These are phyloP conservation scores for Malthinus seriepunctatus DNA, from an alignment of 2,888 invertebrate genomes.

Conservation along the genomic window DNA sequence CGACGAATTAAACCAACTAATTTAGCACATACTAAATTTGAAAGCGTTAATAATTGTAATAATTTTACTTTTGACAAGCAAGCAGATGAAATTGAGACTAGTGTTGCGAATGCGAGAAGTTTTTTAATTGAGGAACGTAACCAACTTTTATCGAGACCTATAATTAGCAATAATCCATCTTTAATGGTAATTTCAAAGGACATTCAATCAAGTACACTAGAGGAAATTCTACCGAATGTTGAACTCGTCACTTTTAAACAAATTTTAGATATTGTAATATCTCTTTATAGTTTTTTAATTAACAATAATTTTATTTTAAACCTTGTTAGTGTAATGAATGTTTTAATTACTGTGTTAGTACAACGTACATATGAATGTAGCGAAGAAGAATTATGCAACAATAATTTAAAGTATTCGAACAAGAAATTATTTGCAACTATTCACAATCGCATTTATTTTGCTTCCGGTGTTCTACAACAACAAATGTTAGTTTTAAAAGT, in stretches of 20 bases:
- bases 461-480: constrained; percentile 65
- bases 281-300: constrained; percentile 63
- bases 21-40: constrained; percentile 39
- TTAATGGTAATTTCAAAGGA: constrained; percentile 4
- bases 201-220: constrained; percentile 48
- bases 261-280: constrained; percentile 60
- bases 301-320: constrained; percentile 66
- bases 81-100: constrained; percentile 12
- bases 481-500: constrained; percentile 61
- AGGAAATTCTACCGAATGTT: constrained; percentile 53
- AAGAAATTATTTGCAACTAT: constrained; percentile 40
- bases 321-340: constrained; percentile 70
- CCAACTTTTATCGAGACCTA: constrained; percentile 32
- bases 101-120: constrained; percentile 31
- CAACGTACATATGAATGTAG: constrained; percentile 32
- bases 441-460: constrained; percentile 79
- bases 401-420: constrained; percentile 11
- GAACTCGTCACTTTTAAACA: constrained; percentile 57
- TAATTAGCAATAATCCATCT: not conserved
- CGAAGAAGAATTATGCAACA: constrained; percentile 7
- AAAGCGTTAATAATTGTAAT: constrained; percentile 2
- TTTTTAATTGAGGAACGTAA: constrained; percentile 37
- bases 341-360: constrained; percentile 67
- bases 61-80: constrained; percentile 14
- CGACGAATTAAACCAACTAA: constrained; percentile 61